Percentiles rank a stretch among this genome's conserved stretches.
phyloP scores from a whole-genome alignment of 37 sponge, comb jelly and placozoan genomes.

The Aplysina aerophoba region DNA sequence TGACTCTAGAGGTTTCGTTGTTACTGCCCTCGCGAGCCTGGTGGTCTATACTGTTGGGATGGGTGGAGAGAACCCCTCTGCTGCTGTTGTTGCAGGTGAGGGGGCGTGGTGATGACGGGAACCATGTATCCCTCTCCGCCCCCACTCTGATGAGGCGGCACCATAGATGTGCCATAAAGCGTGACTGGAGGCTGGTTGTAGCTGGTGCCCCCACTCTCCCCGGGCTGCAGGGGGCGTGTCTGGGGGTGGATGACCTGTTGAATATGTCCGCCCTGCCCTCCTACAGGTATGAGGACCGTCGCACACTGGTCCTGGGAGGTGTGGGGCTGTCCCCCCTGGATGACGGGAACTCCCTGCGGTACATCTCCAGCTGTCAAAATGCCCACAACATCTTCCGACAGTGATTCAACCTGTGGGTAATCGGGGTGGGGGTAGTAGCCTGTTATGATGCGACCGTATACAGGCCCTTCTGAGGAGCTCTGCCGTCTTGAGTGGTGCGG shows the following conservation, averaged over 20 bases:
- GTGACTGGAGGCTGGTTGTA: constrained; percentile 7
- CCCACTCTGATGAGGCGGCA: background rate
- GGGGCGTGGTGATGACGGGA: constrained; percentile 5
- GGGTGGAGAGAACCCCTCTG: background rate
- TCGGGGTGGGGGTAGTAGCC: background rate
- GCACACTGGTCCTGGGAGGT: constrained; percentile 9
- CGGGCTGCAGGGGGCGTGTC: background rate
- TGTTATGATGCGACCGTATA: background rate
- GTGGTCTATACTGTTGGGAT: background rate
- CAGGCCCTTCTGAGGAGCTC: background rate
- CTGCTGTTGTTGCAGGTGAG: constrained; percentile 20
- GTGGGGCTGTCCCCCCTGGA: constrained; percentile 3
- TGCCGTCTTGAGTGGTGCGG: background rate
- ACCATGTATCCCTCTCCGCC: constrained; percentile 22
- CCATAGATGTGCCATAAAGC: background rate
- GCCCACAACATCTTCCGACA: background rate
- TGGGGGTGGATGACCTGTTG: background rate
- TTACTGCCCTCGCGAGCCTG: no score
- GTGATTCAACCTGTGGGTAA: background rate
- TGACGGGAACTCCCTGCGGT: background rate
- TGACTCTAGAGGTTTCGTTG: no score
- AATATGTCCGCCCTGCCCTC: background rate
- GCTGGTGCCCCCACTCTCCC: background rate
- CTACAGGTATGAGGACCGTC: background rate
- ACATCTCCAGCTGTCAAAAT: constrained; percentile 6